Evolutionary conservation across 2,888 invertebrate species (phyloP).

Genomic region (Beris chalybata): DNA sequence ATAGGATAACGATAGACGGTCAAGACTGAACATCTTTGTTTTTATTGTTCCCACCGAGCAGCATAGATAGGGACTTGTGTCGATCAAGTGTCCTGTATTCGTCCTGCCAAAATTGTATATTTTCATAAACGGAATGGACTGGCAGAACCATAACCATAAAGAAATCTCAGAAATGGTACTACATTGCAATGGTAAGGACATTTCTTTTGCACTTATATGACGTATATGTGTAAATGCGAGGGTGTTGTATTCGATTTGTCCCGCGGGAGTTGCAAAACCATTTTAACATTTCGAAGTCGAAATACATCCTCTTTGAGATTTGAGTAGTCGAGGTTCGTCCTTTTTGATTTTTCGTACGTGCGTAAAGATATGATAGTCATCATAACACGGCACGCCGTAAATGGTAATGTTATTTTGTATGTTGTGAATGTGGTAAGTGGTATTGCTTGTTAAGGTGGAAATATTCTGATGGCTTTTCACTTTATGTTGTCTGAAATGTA

Average conservation of each 20-base stretch:
- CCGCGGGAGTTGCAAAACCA: constrained; percentile 28
- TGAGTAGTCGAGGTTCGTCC: neutral
- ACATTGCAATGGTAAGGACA: constrained; percentile 4
- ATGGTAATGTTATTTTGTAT: constrained; percentile 18
- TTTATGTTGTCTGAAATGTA: neutral
- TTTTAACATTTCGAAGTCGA: constrained; percentile 20
- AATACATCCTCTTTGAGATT: neutral
- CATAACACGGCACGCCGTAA: constrained; percentile 15
- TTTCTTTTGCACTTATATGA: constrained; percentile 24
- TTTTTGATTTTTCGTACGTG: constrained; percentile 27
- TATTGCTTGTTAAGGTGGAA: constrained; percentile 18
- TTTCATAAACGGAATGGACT: constrained; percentile 31
- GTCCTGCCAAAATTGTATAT: constrained; percentile 17
- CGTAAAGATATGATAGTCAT: constrained; percentile 8
- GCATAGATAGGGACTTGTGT: constrained; percentile 9
- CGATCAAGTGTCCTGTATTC: constrained; percentile 15
- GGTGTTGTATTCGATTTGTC: constrained; percentile 18
- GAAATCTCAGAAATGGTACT: constrained; percentile 24
- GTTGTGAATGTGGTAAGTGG: constrained; percentile 19
- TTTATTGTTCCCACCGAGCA: constrained; percentile 22
- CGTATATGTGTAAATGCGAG: constrained; percentile 23
- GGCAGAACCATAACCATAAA: constrained; percentile 27
- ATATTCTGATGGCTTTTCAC: constrained; percentile 10
- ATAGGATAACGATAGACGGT: constrained; percentile 2
- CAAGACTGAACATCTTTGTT: constrained; percentile 6